These are phyloP conservation scores for Perca fluviatilis DNA, from an alignment of 2,113 vertebrate species.

Conservation along the genomic window DNA sequence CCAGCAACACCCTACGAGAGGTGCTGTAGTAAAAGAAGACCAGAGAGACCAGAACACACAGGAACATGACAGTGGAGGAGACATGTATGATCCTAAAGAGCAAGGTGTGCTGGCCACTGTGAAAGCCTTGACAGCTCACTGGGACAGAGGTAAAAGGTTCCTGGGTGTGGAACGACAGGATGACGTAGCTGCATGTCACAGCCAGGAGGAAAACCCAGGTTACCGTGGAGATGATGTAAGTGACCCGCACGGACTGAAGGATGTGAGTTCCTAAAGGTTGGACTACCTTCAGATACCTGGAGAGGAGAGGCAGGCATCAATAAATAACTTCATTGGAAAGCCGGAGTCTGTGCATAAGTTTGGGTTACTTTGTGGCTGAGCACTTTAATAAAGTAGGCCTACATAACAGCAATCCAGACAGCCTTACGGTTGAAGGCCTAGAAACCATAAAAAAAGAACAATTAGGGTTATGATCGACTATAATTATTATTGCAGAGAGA, in stretches of 20 bases:
- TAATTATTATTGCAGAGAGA: too few species aligned
- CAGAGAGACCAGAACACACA: constrained; percentile 56
- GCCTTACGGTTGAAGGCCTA: too few species aligned
- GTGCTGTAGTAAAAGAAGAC: constrained; percentile 65
- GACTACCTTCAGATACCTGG: constrained; percentile 75
- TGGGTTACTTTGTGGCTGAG: too few species aligned
- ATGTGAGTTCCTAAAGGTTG: constrained; percentile 43
- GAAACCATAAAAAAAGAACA: too few species aligned
- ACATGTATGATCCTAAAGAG: constrained; percentile 51
- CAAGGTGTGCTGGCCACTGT: background rate
- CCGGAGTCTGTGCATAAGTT: too few species aligned
- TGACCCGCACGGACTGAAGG: constrained; percentile 46
- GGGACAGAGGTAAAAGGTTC: background rate
- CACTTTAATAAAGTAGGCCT: too few species aligned
- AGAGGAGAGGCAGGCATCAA: background rate
- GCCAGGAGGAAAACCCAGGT: constrained; percentile 67
- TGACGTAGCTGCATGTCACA: constrained; percentile 24
- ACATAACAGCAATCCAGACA: too few species aligned
- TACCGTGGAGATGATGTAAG: constrained; percentile 43
- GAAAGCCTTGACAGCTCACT: constrained; percentile 25
- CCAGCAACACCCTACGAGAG: constrained; percentile 46
- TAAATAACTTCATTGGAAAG: background rate
- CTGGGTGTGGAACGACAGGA: constrained; percentile 34
- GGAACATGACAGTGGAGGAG: constrained; percentile 51
- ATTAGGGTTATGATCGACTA: too few species aligned